These are phyloP conservation scores for Anagyrus pseudococci DNA, from an alignment of 2,888 invertebrate species.

Conservation along the genomic window DNA sequence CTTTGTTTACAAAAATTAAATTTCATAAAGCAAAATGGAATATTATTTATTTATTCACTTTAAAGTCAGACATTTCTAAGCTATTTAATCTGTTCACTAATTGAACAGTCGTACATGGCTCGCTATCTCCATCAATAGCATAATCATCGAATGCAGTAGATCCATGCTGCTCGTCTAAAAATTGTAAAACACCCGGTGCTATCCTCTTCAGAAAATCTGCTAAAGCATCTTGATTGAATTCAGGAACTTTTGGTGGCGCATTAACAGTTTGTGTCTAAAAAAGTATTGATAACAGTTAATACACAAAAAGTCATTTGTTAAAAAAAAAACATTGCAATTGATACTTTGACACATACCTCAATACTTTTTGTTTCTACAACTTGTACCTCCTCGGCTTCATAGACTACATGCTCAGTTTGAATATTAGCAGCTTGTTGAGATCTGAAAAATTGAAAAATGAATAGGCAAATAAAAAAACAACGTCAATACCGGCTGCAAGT, in stretches of 20 bases:
- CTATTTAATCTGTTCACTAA: conserved; percentile 49
- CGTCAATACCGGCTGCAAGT: conserved; percentile 1
- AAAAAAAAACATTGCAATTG: conserved; percentile 5
- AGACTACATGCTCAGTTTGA: conserved; percentile 52
- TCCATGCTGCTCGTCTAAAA: conserved; percentile 54
- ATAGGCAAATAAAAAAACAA: conserved; percentile 1
- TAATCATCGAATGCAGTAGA: conserved; percentile 55
- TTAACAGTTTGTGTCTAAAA: conserved; percentile 53
- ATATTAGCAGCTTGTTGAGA: conserved; percentile 45
- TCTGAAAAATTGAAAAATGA: conserved; percentile 41
- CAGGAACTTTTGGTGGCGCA: conserved; percentile 41
- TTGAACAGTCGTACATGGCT: conserved; percentile 43
- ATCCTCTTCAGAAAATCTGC: conserved; percentile 54
- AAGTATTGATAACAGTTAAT: conserved; percentile 4
- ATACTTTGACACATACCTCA: conserved; percentile 42
- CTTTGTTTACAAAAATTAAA: conserved; percentile 1
- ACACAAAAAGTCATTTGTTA: not conserved
- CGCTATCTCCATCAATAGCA: conserved; percentile 45
- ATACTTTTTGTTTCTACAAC: conserved; percentile 47
- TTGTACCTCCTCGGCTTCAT: conserved; percentile 46
- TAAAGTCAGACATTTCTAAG: conserved; percentile 42
- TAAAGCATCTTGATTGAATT: conserved; percentile 53
- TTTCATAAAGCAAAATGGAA: conserved; percentile 5
- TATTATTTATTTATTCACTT: conserved; percentile 42
- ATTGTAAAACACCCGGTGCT: conserved; percentile 53